These are phyloP conservation scores for Pyrochroa serraticornis DNA, from an alignment of 2,888 invertebrate genomes.

Conservation along the genomic window DNA sequence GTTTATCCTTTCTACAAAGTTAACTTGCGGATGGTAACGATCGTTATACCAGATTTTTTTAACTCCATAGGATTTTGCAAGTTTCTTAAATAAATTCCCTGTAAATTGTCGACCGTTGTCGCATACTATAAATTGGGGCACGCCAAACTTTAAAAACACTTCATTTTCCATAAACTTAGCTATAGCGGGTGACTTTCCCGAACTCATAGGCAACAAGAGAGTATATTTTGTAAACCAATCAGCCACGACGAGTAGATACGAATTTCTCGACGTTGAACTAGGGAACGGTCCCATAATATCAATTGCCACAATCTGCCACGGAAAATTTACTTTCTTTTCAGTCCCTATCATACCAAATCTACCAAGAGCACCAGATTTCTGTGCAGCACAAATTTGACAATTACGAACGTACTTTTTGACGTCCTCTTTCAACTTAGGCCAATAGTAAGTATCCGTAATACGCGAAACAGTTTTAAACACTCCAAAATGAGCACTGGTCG, in stretches of 20 bases:
- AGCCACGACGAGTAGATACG: constrained; percentile 16
- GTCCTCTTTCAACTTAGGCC: constrained; percentile 22
- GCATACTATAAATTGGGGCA: too few species aligned
- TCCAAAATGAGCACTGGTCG: constrained; percentile 20
- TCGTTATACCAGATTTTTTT: too few species aligned
- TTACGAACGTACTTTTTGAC: constrained; percentile 4
- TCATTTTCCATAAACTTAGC: too few species aligned
- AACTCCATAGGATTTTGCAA: too few species aligned
- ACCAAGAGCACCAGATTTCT: too few species aligned
- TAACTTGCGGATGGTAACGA: too few species aligned
- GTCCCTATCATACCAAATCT: too few species aligned
- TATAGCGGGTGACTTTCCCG: background rate
- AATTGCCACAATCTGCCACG: constrained; percentile 22
- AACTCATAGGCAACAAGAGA: constrained; percentile 14
- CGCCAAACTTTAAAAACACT: too few species aligned
- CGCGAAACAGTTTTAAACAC: constrained; percentile 10
- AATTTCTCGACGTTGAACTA: constrained; percentile 1
- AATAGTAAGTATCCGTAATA: constrained; percentile 17
- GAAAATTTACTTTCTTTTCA: background rate
- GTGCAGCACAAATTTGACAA: too few species aligned
- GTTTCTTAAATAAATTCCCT: too few species aligned
- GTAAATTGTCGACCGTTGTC: too few species aligned
- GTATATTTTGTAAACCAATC: constrained; percentile 27
- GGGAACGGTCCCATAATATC: constrained; percentile 31
- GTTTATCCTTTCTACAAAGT: too few species aligned